Percentiles rank a stretch among this genome's conserved stretches.
These are phyloP conservation scores for Parazoanthus darwini DNA, from an alignment of 92 coral and sea anemone species.

Conservation along the genomic window DNA sequence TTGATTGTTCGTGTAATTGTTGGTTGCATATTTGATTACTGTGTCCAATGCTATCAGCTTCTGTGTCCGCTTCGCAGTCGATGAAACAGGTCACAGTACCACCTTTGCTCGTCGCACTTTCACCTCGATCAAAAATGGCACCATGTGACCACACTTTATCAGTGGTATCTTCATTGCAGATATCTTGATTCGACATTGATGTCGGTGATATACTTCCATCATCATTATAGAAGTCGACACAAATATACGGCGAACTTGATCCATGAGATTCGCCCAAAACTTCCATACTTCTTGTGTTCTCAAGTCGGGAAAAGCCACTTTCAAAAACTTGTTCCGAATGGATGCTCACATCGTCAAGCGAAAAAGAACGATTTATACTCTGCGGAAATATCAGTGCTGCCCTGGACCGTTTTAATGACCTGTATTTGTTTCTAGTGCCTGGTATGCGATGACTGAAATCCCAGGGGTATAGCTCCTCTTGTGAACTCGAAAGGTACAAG, in stretches of 20 bases:
- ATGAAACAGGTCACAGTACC: background rate
- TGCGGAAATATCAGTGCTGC: constrained; percentile 41
- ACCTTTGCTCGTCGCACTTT: background rate
- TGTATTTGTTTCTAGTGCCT: constrained; percentile 21
- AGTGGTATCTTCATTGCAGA: background rate
- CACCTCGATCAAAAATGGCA: background rate
- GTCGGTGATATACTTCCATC: constrained; percentile 35
- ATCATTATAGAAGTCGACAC: constrained; percentile 34
- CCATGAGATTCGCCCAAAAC: constrained; percentile 3
- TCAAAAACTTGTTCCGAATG: background rate
- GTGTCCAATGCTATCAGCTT: background rate
- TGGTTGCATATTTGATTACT: background rate
- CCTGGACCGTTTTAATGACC: constrained; percentile 41
- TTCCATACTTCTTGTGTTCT: constrained; percentile 40
- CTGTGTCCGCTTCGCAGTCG: background rate
- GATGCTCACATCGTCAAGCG: constrained; percentile 33
- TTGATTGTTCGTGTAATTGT: constrained; percentile 24
- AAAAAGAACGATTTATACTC: constrained; percentile 26
- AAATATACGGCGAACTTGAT: constrained; percentile 20
- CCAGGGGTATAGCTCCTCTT: constrained; percentile 25
- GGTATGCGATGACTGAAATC: constrained; percentile 8
- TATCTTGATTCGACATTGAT: constrained; percentile 11
- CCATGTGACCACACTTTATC: background rate
- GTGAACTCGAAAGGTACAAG: background rate
- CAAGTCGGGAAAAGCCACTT: background rate